A percentile compares a stretch with the other conserved stretches of the same genome.
phyloP scores from a whole-genome alignment of 1,140 invertebrate species.

The Dendrolimus kikuchii region DNA sequence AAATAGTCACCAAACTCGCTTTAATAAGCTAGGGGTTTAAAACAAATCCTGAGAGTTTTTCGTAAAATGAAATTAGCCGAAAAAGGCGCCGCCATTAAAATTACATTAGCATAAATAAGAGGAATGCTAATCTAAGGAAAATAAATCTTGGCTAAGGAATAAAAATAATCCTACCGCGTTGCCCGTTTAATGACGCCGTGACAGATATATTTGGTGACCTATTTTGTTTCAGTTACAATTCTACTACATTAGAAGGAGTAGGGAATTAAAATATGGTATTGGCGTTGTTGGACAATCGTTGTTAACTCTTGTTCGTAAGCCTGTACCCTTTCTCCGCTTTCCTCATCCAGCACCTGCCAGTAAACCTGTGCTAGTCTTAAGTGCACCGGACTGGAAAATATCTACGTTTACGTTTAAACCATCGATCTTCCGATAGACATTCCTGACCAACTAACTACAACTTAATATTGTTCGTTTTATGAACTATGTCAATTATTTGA shows the following conservation, averaged over 20 bases:
- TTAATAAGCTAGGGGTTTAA: constrained; percentile 60
- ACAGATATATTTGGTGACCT: constrained; percentile 29
- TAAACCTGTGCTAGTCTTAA: no score
- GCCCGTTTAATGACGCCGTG: constrained; percentile 42
- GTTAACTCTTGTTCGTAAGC: no score
- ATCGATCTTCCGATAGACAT: no score
- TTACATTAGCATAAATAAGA: constrained; percentile 72
- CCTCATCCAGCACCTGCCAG: no score
- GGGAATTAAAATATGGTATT: no score
- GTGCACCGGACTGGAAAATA: no score
- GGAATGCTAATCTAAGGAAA: constrained; percentile 67
- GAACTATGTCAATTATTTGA: no score
- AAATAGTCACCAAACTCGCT: constrained; percentile 49
- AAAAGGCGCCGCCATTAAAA: constrained; percentile 67
- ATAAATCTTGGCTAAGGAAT: constrained; percentile 62
- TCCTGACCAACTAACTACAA: no score
- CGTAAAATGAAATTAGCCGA: constrained; percentile 67
- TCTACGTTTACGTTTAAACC: no score
- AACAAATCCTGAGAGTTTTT: constrained; percentile 58
- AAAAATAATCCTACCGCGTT: constrained; percentile 50
- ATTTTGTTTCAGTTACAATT: constrained; percentile 8
- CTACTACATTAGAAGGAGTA: background rate
- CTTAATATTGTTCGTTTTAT: no score
- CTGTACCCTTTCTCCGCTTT: no score
- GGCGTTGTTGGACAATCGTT: no score